Base-by-base conservation (phyloP, 1,140 invertebrate genomes). In the Spodoptera litura region DNA sequence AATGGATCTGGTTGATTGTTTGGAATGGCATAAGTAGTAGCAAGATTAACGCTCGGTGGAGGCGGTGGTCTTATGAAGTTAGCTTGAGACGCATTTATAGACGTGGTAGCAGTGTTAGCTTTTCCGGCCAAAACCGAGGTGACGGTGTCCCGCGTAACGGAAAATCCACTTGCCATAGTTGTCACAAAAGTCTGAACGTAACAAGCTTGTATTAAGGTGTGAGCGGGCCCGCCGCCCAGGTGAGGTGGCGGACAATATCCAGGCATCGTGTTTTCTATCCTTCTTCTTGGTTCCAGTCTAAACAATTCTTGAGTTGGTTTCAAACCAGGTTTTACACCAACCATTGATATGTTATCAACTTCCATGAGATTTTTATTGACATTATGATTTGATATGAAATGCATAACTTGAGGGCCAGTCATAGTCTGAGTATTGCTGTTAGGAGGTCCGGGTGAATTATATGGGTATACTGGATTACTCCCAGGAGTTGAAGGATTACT, bases 111-210 rank as follows among this genome's bases (percentile, higher is more conserved):
- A 0, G 97, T 97, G 81, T 97, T 97, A 0, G 97, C 96, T 89
- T 96, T 95, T 25, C 97, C 97, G 11, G 97, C 96, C 58, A 97
- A 89, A 5, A 97, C 97, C 15, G 97, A 97, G 0, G 97, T 97
- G 49, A 97, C 96, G 0, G 97, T 97, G 82, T 97, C 97, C 81
- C 96, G 96, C 62, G 96, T 96, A 10, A 96, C 91, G 0, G 96
- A 96, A 82, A 96, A 96, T 31, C 97, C 96, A 88, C 96, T 97
- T 0, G 97, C 97, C 96, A 97, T 97, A 3, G 97, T 97, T 0
- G 96, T 97, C 62, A 96, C 87, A 85, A 96, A 92, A 0, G 90
- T 92, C 56, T 94, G 93, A 8, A 94, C 88, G 52, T 94, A 94
- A 73, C 90, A 90, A 2, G 93, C 80, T 79, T 93, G 92, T 78